phyloP scores from a whole-genome alignment of 1,140 invertebrate species.

The Brachionus asplanchnoidis region DNA sequence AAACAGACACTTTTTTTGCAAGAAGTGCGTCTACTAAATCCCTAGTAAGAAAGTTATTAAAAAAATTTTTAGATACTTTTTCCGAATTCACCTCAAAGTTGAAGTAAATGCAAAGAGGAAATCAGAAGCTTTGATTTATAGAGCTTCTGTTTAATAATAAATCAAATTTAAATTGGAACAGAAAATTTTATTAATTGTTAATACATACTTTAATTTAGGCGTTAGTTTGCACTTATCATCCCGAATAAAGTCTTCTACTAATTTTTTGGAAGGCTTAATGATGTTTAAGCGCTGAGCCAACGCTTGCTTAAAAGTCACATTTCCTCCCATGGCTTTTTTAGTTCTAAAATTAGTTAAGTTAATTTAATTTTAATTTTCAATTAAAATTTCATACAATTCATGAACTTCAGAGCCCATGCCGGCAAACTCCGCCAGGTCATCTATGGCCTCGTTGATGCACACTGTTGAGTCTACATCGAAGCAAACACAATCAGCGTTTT shows the following conservation, averaged over 20 bases:
- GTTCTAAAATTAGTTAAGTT: conserved; percentile 63
- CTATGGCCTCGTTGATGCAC: conserved; percentile 87
- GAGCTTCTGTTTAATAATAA: neutral
- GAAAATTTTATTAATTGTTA: neutral
- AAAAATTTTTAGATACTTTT: conserved; percentile 56
- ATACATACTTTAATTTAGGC: conserved; percentile 12
- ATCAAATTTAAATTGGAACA: neutral
- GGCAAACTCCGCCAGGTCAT: conserved; percentile 87
- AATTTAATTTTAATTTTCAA: conserved; percentile 42
- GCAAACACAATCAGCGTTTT: conserved; percentile 79
- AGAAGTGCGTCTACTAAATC: conserved; percentile 72
- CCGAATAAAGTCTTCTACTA: conserved; percentile 72
- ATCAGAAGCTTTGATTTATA: neutral
- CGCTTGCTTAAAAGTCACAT: conserved; percentile 81
- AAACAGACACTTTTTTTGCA: conserved; percentile 70
- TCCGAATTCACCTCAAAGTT: neutral
- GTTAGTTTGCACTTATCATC: conserved; percentile 54
- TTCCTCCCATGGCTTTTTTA: conserved; percentile 82
- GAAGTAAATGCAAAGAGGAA: conserved; percentile 66
- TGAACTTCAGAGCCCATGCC: conserved; percentile 80
- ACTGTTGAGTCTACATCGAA: conserved; percentile 98
- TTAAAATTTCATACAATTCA: conserved; percentile 64
- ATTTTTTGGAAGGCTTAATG: conserved; percentile 72
- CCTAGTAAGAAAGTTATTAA: conserved; percentile 65
- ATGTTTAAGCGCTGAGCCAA: conserved; percentile 75